Evolutionary conservation across 2,113 vertebrate genomes (phyloP).

Genomic region (Murina feae): DNA sequence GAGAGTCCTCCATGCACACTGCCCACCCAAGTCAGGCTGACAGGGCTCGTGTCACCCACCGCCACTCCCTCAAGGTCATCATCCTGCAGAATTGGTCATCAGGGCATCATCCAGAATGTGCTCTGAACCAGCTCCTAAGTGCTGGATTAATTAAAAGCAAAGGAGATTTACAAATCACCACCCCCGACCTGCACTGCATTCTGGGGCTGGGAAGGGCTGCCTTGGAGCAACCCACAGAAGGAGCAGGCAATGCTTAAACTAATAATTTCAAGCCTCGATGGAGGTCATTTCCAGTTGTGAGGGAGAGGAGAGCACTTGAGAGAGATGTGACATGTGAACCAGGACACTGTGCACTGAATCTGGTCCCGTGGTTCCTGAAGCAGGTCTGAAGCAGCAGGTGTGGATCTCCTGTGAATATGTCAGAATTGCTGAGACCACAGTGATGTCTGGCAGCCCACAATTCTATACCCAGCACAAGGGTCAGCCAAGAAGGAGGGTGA

Average conservation of each 20-base stretch:
- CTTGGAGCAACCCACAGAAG: not conserved
- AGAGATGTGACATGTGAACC: no score
- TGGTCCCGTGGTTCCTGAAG: no score
- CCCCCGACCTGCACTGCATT: not conserved
- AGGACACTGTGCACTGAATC: no score
- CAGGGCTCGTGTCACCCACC: not conserved
- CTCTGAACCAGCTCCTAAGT: not conserved
- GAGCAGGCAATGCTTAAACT: not conserved
- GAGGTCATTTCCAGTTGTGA: not conserved
- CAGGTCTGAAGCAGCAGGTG: no score
- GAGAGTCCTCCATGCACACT: not conserved
- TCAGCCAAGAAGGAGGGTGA: not conserved
- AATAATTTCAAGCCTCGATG: not conserved
- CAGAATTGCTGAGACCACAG: not conserved
- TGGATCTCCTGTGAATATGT: no score
- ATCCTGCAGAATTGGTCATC: not conserved
- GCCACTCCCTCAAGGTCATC: rapidly evolving
- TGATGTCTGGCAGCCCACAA: not conserved
- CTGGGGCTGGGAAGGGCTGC: not conserved
- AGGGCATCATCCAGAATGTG: not conserved
- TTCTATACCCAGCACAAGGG: not conserved
- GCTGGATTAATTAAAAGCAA: not conserved
- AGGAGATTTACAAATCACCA: not conserved
- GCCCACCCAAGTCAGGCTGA: not conserved
- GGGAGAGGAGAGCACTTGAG: no score